Base-by-base conservation (phyloP, 2,797 vertebrate species). In the Poeciliopsis paucimaculata region DNA sequence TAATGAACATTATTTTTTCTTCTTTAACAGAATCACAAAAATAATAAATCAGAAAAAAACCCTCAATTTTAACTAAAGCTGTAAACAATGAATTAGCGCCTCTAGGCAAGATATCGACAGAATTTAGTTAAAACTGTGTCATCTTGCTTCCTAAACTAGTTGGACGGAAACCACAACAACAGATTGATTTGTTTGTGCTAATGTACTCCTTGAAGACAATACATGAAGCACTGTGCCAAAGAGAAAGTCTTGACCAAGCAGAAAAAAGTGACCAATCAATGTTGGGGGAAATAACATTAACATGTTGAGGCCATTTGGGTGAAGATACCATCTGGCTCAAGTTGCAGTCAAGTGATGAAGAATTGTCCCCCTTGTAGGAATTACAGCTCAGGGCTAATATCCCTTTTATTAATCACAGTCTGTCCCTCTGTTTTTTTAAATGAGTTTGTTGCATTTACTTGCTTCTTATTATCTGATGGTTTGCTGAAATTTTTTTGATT, bases 301-400 rank as follows among this genome's bases (percentile, higher is more conserved):
- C 77, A 83, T 86, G 57, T 81, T 82, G 76, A 68, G 82, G 73
- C 75, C 72, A 81, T 80, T 81, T 2, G 16, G 82, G 77, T 66
- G 71, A 84, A 79, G 46, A 81, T 72, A 77, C 86, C 83, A 89
- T 86, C 87, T 89, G 82, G 68, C 60, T 77, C 70, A 60, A 79
- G 84, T 86, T 85, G 80, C 73, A 82, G 84, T 89, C 60, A 83
- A 57, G 84, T 83, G 23, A 76, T 72, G 75, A 75, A 79, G 31
- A 31, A 55, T 36, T 53, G 4, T 28, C 43, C 26, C 74, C 76
- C 71, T 34, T 43, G 68, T 77, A 73, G 71, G 66, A 49, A 68
- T 12, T 3, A 5, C 34, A 78, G 60, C 39, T 71, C 13, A 1
- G 18, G 26, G 55, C n/a, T 60, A 28, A 66, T 31, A 45, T 76